Conservation (phyloP, 2,797 vertebrate species). For the Phoebastria nigripes region DNA sequence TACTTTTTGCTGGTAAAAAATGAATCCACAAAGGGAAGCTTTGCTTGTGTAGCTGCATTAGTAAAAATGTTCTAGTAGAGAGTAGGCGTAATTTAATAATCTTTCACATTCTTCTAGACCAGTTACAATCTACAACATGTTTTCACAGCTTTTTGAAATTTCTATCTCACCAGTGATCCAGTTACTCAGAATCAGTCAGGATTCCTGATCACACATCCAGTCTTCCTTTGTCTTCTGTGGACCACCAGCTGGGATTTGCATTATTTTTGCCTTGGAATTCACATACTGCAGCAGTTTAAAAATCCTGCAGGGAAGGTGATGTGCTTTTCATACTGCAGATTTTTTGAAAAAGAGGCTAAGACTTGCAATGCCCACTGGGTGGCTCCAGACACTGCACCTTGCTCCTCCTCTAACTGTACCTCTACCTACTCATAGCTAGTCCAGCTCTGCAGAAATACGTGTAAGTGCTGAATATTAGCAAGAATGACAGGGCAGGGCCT, state of each 20-base stretch:
- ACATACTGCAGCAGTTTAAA: background rate
- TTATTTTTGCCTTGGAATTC: background rate
- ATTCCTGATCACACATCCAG: background rate
- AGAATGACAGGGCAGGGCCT: background rate
- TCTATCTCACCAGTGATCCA: background rate
- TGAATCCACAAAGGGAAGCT: background rate
- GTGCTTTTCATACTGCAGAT: background rate
- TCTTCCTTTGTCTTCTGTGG: background rate
- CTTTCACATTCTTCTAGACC: background rate
- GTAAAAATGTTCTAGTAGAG: background rate
- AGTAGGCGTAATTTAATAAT: background rate
- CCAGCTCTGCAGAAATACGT: background rate
- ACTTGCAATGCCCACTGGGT: background rate
- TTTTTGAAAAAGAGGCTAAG: background rate
- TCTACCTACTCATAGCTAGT: background rate
- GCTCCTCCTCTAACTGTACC: background rate
- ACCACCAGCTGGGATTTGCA: background rate
- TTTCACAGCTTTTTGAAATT: background rate
- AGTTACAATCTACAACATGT: background rate
- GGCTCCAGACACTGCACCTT: conserved; percentile 14
- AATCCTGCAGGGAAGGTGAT: background rate
- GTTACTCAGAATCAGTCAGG: background rate
- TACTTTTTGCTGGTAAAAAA: background rate
- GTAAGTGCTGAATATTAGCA: background rate
- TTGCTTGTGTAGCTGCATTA: background rate